phyloP scores from a whole-genome alignment of 2,888 invertebrate species.

The Coelopa pilipes region DNA sequence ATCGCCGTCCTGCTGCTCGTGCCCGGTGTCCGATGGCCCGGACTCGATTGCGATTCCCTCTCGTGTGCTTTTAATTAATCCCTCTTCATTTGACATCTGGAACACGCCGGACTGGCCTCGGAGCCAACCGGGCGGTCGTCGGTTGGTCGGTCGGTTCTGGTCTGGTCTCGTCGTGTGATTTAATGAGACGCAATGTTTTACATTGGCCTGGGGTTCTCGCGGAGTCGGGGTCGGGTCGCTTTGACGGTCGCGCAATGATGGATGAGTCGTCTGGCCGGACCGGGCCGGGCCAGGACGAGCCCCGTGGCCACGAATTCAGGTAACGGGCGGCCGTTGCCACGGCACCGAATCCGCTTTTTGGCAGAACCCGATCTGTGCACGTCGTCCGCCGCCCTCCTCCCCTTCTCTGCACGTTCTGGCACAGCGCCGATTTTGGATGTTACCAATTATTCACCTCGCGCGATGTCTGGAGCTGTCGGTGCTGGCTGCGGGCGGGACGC shows the following conservation, averaged over 20 bases:
- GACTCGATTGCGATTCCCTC: background rate
- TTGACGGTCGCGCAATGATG: constrained; percentile 41
- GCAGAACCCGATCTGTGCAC: background rate
- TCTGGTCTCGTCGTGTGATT: constrained; percentile 31
- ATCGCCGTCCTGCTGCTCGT: background rate
- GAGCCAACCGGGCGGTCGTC: constrained; percentile 1
- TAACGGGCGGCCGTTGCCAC: constrained; percentile 8
- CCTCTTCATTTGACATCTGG: background rate
- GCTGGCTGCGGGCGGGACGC: constrained; percentile 4
- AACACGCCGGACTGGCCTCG: background rate
- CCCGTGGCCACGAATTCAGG: constrained; percentile 10
- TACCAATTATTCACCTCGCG: constrained; percentile 25
- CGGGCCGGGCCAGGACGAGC: constrained; percentile 5
- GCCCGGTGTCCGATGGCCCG: background rate
- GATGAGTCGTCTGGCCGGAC: constrained; percentile 28
- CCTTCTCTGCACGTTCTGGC: no score
- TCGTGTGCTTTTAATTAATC: background rate
- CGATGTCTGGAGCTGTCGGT: background rate
- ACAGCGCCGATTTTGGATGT: constrained; percentile 13
- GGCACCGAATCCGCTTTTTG: constrained; percentile 26
- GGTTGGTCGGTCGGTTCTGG: background rate
- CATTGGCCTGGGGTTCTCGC: constrained; percentile 33
- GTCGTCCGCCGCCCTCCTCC: background rate
- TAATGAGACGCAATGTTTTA: constrained; percentile 47
- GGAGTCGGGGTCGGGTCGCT: constrained; percentile 25